Percentiles rank a stretch among this genome's conserved stretches.
Evolutionary conservation across 2,113 vertebrate genomes (phyloP).

Genomic region (Hippopotamus amphibius): DNA sequence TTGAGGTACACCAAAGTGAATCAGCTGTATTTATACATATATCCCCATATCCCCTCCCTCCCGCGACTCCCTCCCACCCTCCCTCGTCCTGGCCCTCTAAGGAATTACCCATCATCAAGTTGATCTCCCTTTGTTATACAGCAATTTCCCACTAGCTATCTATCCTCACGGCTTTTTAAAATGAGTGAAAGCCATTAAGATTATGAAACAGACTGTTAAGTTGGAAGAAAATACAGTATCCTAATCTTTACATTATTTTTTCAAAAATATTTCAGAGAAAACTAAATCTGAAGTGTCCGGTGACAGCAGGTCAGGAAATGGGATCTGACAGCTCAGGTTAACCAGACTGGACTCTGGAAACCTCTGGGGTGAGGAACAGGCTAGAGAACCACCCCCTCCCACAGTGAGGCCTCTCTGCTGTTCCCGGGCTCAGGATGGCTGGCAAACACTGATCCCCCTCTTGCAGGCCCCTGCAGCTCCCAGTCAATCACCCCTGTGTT

Average conservation of each 20-base stretch:
- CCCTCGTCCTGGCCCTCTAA: too few species aligned
- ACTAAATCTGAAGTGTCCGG: background rate
- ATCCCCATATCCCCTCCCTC: too few species aligned
- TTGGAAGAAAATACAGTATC: background rate
- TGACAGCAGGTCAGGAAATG: background rate
- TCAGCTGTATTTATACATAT: too few species aligned
- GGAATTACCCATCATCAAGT: too few species aligned
- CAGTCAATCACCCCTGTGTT: background rate
- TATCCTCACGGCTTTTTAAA: constrained; percentile 23
- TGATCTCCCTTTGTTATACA: too few species aligned
- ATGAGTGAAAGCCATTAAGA: background rate
- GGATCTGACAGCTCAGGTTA: background rate
- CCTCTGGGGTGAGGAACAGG: background rate
- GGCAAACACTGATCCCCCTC: background rate
- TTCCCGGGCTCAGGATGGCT: background rate
- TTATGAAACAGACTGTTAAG: background rate
- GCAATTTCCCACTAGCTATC: too few species aligned
- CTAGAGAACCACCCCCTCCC: background rate
- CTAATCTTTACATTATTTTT: background rate
- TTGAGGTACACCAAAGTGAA: too few species aligned
- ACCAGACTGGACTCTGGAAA: background rate
- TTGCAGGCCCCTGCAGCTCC: background rate
- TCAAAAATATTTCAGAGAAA: background rate
- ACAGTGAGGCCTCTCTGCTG: fast-evolving
- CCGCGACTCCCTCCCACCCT: too few species aligned